phyloP scores from a whole-genome alignment of 2,797 vertebrate genomes.

The Gephyroberyx darwinii region DNA sequence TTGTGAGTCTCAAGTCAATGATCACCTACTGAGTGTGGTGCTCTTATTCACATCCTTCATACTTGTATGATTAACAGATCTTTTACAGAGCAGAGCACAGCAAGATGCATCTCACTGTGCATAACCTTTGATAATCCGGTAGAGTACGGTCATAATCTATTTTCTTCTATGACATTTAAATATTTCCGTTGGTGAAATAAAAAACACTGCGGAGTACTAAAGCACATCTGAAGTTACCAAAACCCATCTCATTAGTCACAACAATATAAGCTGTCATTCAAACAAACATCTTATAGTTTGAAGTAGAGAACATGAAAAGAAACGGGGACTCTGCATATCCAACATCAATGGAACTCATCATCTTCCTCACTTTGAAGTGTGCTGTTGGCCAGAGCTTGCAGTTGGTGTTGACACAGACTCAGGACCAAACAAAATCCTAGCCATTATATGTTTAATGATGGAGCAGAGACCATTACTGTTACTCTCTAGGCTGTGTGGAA shows the following conservation, averaged over 20 bases:
- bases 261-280: conserved; percentile 57
- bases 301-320: conserved; percentile 39
- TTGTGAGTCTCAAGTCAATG: conserved; percentile 59
- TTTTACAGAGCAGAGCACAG: conserved; percentile 29
- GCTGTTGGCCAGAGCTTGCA: conserved; percentile 57
- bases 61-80: conserved; percentile 33
- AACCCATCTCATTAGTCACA: conserved; percentile 56
- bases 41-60: conserved; percentile 47
- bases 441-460: conserved; percentile 73
- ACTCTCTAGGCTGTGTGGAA: conserved; percentile 39
- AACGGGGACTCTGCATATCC: conserved; percentile 47
- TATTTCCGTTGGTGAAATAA: conserved; percentile 42
- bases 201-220: conserved; percentile 36
- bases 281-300: conserved; percentile 53
- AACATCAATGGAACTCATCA: conserved; percentile 55
- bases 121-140: conserved; percentile 35
- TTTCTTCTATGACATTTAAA: conserved; percentile 30
- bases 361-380: conserved; percentile 69
- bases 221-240: conserved; percentile 35
- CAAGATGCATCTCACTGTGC: background rate
- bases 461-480: conserved; percentile 44
- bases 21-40: conserved; percentile 28
- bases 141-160: conserved; percentile 30
- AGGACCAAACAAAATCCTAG: conserved; percentile 69
- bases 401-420: conserved; percentile 66